Conservation (phyloP, 1,140 invertebrate genomes). For the Araneus ventricosus region DNA sequence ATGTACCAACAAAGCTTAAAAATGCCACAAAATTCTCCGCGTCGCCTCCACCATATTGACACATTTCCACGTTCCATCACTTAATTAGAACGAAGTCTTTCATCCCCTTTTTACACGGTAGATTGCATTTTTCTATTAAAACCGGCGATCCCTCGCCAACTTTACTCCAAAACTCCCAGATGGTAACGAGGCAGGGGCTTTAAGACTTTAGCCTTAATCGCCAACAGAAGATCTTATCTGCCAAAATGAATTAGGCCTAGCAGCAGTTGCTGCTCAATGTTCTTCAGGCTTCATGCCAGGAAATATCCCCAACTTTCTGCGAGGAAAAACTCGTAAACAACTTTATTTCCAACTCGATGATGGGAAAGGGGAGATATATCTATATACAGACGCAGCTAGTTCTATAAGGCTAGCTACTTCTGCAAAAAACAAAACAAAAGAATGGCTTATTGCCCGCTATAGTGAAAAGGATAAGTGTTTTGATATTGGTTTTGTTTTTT, state of each 20-base stretch:
- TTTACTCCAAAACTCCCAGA: conserved; percentile 27
- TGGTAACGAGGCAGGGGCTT: not conserved
- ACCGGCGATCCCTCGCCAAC: not conserved
- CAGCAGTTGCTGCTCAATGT: not conserved
- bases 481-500: conserved; percentile 46
- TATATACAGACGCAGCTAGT: not conserved
- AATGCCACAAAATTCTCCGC: not conserved
- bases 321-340: conserved; percentile 62
- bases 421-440: not conserved
- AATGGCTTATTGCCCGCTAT: conserved; percentile 59
- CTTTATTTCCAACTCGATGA: conserved; percentile 53
- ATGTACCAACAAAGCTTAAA: not conserved
- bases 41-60: not conserved
- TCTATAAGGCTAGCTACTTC: not conserved
- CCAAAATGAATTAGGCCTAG: conserved; percentile 52
- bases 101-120: conserved; percentile 14
- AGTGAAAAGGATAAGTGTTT: conserved; percentile 49
- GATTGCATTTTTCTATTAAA: conserved; percentile 55
- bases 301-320: conserved; percentile 8
- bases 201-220: conserved; percentile 31
- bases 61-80: not conserved
- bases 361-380: not conserved
- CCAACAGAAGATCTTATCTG: conserved; percentile 31
- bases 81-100: not conserved
- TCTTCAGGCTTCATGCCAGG: not conserved